phyloP scores from a whole-genome alignment of 2,888 invertebrate species.

The Aporophyla lueneburgensis region DNA sequence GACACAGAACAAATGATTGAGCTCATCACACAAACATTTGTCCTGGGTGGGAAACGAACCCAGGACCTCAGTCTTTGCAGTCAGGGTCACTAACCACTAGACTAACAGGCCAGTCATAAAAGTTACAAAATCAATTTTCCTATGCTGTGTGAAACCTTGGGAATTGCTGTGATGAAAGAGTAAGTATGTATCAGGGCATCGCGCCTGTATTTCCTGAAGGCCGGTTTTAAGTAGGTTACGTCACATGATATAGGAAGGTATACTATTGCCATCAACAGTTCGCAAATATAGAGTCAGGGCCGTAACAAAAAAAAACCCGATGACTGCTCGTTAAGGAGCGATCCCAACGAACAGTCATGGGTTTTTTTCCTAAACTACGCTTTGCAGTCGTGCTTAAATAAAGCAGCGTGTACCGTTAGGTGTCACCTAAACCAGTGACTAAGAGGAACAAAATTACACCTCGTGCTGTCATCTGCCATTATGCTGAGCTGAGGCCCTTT shows the following conservation, averaged over 20 bases:
- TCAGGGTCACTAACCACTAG: too few species aligned
- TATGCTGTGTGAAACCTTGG: background rate
- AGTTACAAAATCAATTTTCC: background rate
- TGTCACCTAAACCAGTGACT: background rate
- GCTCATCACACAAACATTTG: too few species aligned
- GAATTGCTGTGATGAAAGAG: background rate
- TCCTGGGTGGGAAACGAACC: too few species aligned
- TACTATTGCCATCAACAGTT: too few species aligned
- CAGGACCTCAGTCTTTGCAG: too few species aligned
- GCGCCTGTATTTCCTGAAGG: background rate
- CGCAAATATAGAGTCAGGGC: too few species aligned
- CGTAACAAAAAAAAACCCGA: too few species aligned
- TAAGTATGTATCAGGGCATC: background rate
- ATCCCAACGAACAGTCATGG: background rate
- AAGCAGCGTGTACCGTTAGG: background rate
- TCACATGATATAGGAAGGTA: background rate
- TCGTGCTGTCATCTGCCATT: too few species aligned
- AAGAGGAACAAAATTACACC: background rate
- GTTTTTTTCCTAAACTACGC: background rate
- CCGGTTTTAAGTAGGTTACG: background rate
- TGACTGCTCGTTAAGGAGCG: background rate
- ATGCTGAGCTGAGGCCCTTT: too few species aligned
- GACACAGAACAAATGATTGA: too few species aligned
- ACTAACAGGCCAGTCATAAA: too few species aligned
- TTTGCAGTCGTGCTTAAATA: background rate